Base-by-base conservation (phyloP, 1,140 invertebrate genomes). In the Camponotus floridanus region DNA sequence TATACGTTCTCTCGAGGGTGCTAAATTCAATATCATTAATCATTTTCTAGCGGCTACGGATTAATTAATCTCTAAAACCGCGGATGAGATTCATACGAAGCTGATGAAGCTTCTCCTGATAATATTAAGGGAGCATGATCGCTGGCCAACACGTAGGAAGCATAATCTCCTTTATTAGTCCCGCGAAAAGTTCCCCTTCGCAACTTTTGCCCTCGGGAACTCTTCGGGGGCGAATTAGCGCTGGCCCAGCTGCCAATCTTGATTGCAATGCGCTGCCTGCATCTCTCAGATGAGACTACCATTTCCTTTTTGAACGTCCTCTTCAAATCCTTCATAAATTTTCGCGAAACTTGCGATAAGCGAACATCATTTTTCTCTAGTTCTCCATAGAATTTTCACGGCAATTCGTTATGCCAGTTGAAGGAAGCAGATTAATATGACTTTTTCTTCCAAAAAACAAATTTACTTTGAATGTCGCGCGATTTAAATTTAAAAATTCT, bases 1-100 rank as follows among this genome's bases (percentile, higher is more conserved):
- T 48, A 42, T 18, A 21, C 36, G 39, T 57, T 61, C 68, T 61
- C 68, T 45, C 26, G 36, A 11, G 13, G 18, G 55, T n/a, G 68
- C 18, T 36, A 61, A 70, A 70, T 70, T 70, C 51, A 42, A 80
- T 51, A 51, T 80, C 78, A 57, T 80, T 80, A 80, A 80, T 80
- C 76, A 68, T 61, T 13, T 26, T 48, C 33, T 55, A 21, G 11
- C 59, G n/a, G 21, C 11, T 59, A 62, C 4, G 18, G 55, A 83
- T 83, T 83, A 42, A 83, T 83, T 83, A 42, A 61, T 62, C 55
- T n/a, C 21, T 33, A 18, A n/a, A 70, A 57, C 33, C 36, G 11
- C 36, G 45, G 59, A 51, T 45, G 15, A 18, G 21, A 62, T 73
- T 71, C 36, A 8, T 55, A 11, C 4, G 26, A 13, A 21, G 13